phyloP scores from a whole-genome alignment of 2,888 invertebrate genomes.

The Temnothorax unifasciatus region DNA sequence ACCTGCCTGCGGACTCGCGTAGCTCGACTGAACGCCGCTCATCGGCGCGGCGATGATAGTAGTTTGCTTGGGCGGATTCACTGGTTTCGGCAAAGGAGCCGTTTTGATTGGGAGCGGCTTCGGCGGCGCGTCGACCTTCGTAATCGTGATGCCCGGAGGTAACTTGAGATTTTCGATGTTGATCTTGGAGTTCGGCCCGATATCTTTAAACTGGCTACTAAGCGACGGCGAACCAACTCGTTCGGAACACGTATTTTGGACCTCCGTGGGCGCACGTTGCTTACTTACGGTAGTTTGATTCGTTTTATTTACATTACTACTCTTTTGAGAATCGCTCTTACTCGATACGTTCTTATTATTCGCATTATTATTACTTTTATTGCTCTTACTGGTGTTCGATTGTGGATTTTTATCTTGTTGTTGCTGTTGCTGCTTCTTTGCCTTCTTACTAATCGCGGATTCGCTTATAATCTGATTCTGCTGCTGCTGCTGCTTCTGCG shows the following conservation, averaged over 20 bases:
- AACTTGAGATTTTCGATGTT: slow-evolving; percentile 86
- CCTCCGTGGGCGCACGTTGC: slow-evolving; percentile 65
- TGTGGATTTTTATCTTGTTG: slow-evolving; percentile 66
- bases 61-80: slow-evolving; percentile 82
- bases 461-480: slow-evolving; percentile 60
- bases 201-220: slow-evolving; percentile 81
- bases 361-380: slow-evolving; percentile 49
- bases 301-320: slow-evolving; percentile 64
- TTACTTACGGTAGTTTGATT: slow-evolving; percentile 66
- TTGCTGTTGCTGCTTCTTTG: slow-evolving; percentile 60
- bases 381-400: slow-evolving; percentile 57
- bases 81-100: slow-evolving; percentile 80
- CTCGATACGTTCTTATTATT: slow-evolving; percentile 53
- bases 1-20: slow-evolving; percentile 84
- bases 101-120: slow-evolving; percentile 83
- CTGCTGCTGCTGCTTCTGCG: slow-evolving; percentile 65
- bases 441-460: slow-evolving; percentile 57
- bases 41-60: slow-evolving; percentile 85
- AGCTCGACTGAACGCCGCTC: slow-evolving; percentile 82
- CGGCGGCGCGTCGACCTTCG: slow-evolving; percentile 89
- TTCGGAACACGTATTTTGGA: slow-evolving; percentile 68
- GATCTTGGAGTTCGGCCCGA: slow-evolving; percentile 79
- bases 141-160: slow-evolving; percentile 94
- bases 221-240: slow-evolving; percentile 73
- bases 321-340: slow-evolving; percentile 77